Base-by-base conservation (phyloP, 1,140 invertebrate genomes). In the Marisa cornuarietis region DNA sequence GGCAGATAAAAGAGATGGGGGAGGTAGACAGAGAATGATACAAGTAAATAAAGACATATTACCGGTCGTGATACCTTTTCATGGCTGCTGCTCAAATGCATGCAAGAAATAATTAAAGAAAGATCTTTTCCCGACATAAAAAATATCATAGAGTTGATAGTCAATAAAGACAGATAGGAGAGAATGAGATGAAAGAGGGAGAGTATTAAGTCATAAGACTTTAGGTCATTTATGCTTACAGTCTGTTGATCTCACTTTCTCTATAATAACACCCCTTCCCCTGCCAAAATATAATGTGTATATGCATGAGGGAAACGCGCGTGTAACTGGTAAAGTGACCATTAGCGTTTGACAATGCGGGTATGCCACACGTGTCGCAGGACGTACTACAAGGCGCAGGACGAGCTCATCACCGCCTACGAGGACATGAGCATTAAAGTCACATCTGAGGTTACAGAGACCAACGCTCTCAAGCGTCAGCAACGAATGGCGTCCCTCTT, bases 331-430 rank as follows among this genome's bases (percentile, higher is more conserved):
- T 58, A 58, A 58, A 14, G 11, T 58, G 8, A 58, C 54, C 54
- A 4, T 58, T 1, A 11, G 0, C 54, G 54, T 9, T 18, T 58
- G 54, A 58, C 11, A 58, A 18, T 58, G 11, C 8, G 54, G 4
- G 54, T 58, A 8, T 58, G 8, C 16, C 54, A 8, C 54, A 18
- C 9, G 54, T 18, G 54, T 58, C 22, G 16, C 72, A 88, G 87
- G 72, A 76, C 83, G 13, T 88, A 83, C 76, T 88, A 88, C 80
- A 84, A 86, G 72, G 72, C 80, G 16, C 87, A 88, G 77, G 83
- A 86, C 73, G 76, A 82, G 42, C 75, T 88, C 52, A 87, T 88
- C 62, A 78, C 78, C 11, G 71, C 83, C 1, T 88, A 83, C 72
- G 86, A 88, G 73, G 83, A 83, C 65, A 80, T 83, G 16, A 71